These are phyloP conservation scores for Rhizomys pruinosus DNA, from an alignment of 2,113 vertebrate genomes.

Conservation along the genomic window DNA sequence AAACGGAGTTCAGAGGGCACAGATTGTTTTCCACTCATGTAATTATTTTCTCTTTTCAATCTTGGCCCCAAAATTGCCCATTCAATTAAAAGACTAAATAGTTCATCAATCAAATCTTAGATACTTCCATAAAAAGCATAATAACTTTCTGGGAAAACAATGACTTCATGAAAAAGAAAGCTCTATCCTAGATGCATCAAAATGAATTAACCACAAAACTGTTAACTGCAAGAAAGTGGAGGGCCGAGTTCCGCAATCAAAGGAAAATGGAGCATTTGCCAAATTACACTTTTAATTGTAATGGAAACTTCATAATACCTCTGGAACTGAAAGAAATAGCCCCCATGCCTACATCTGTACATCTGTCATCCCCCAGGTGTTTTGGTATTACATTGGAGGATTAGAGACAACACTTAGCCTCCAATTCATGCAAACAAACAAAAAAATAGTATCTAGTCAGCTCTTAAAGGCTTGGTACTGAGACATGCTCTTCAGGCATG, in stretches of 20 bases:
- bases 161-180: not conserved
- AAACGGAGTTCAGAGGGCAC: not conserved
- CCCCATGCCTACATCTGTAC: not conserved
- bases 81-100: conserved; percentile 43
- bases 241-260: not conserved
- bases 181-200: not conserved
- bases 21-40: not conserved
- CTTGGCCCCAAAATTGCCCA: not conserved
- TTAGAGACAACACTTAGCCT: not conserved
- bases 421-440: not conserved
- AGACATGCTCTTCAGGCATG: not conserved
- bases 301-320: not conserved
- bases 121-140: conserved; percentile 20
- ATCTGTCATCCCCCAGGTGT: not conserved
- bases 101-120: not conserved
- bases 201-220: conserved; percentile 28
- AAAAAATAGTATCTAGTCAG: not conserved
- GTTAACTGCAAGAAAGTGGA: not conserved
- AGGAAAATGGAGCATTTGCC: conserved; percentile 42
- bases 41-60: conserved; percentile 37
- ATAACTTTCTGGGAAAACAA: conserved; percentile 62
- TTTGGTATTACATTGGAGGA: not conserved
- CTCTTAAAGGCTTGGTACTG: not conserved
- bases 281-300: conserved; percentile 21
- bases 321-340: not conserved